Base-by-base conservation (phyloP, 2,113 vertebrate species). In the Cheirogaleus medius region DNA sequence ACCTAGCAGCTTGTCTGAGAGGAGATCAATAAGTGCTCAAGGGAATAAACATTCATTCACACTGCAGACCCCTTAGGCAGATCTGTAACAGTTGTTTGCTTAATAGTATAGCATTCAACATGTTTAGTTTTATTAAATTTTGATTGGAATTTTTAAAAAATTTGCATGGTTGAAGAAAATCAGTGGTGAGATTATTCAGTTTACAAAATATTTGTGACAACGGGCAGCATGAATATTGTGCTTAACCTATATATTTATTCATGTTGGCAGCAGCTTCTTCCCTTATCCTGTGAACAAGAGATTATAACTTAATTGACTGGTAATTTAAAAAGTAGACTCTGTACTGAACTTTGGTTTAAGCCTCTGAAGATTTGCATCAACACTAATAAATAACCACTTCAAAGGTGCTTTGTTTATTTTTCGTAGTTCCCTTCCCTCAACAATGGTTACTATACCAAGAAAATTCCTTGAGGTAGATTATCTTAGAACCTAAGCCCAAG, bases 301-400 rank as follows among this genome's bases (percentile, higher is more conserved):
- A 92, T 95, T 73, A 71, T 94, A 74, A 82, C 44, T 87, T 96
- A 83, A 94, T 90, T 91, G 68, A 60, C 13, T 32, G 82, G 49
- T 47, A 73, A 94, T 97, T 95, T 94, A 63, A 89, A 95, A 96
- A 84, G 87, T 87, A 32, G 81, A 91, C 74, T 97, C 68, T 93
- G 73, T 12, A 27, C 86, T 91, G 82, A 91, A 90, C 89, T 96
- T 96, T 94, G 96, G 73, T 85, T 88, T 91, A 88, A 91, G 73
- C 95, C 49, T 87, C 82, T 52, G 44, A 39, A 91, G 82, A 90
- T 94, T 74, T 81, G 15, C 27, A 42, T 52, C 54, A 44, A 73
- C 82, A 47, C 47, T 71, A 39, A 39, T 56, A 34, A 74, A 85
- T 42, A 92, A 71, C 29, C 25, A 60, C 32, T 81, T 47, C 68